phyloP scores from a whole-genome alignment of 2,113 vertebrate genomes.

The Bagarius yarrelli region DNA sequence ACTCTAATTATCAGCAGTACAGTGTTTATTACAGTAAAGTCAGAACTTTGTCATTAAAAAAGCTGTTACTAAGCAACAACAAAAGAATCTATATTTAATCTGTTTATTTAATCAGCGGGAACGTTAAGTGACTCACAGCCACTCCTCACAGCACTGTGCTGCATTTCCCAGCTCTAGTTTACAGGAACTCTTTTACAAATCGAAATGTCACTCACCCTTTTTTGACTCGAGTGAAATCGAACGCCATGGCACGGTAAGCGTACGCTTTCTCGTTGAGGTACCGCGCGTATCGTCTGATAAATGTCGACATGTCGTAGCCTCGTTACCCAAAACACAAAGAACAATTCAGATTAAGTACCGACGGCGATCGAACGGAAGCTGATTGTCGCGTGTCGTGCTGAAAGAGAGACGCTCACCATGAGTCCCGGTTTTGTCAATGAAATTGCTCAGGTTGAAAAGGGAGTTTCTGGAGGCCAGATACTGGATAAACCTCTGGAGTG shows the following conservation, averaged over 20 bases:
- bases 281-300: conserved; percentile 94
- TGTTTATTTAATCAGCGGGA: background rate
- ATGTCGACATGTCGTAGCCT: conserved; percentile 97
- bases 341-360: background rate
- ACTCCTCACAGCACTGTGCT: background rate
- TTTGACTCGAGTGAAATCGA: conserved; percentile 98
- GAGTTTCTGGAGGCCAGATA: conserved; percentile 98
- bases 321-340: conserved; percentile 24
- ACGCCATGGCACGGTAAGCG: conserved; percentile 98
- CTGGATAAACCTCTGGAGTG: conserved; percentile 94
- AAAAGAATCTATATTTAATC: conserved; percentile 1
- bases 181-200: background rate
- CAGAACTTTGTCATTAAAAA: background rate
- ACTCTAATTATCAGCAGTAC: background rate
- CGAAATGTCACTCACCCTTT: conserved; percentile 80
- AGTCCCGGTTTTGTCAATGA: conserved; percentile 98
- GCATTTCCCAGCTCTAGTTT: background rate
- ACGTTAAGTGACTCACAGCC: background rate
- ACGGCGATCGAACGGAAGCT: background rate
- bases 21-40: background rate
- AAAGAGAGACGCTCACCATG: conserved; percentile 79
- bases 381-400: background rate
- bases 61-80: conserved; percentile 19
- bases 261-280: conserved; percentile 99
- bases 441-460: conserved; percentile 98